Evolutionary conservation across 2,797 vertebrate species (phyloP), one percentile per base, ranked within the genome.

Genomic region (Linurgus olivaceus): DNA sequence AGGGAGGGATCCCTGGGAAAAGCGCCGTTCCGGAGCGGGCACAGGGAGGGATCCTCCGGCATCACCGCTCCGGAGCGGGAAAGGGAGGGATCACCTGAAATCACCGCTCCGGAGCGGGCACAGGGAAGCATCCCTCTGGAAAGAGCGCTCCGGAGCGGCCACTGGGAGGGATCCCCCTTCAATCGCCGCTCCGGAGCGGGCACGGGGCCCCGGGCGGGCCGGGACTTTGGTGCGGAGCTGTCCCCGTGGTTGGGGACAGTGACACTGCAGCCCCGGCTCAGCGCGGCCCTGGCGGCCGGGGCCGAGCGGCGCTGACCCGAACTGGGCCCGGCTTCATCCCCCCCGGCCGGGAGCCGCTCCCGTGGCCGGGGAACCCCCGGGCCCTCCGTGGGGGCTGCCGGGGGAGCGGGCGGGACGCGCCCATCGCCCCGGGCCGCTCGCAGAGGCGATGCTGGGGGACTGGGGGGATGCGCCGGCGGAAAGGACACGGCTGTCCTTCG

Each of bases 91-190:
- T 20, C 3, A 3, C 25, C 21, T 6, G 35, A 2, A 0, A n/a
- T 0, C 10, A 0, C 2, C 5, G 8, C 29, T 40, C 29, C 4
- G 7, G 31, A 20, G 45, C 11, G 26, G 26, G 26, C n/a, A 24
- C 19, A 1, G 72, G 17, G 45, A 51, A 11, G 17, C 17, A 51
- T 51, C 11, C 17, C 28, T 16, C 50, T 29, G 17, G 50, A 51
- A 51, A 26, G 24, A n/a, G 45, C 15, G 21, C 47, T 26, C 48
- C 48, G 25, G 48, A 50, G 25, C 38, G 15, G 7, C 15, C 38
- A 48, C 47, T 3, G 47, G 47, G 47, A 50, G 6, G 50, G 28
- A 29, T 51, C 28, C 17, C 6, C 21, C 51, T 9, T 20, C 29
- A n/a, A 2, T 9, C 2, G 4, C 6, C 13, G 18, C n/a, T 20